Percentiles rank a stretch among this genome's conserved stretches.
Evolutionary conservation across 2,113 vertebrate species (phyloP).

Genomic region (Monopterus albus): DNA sequence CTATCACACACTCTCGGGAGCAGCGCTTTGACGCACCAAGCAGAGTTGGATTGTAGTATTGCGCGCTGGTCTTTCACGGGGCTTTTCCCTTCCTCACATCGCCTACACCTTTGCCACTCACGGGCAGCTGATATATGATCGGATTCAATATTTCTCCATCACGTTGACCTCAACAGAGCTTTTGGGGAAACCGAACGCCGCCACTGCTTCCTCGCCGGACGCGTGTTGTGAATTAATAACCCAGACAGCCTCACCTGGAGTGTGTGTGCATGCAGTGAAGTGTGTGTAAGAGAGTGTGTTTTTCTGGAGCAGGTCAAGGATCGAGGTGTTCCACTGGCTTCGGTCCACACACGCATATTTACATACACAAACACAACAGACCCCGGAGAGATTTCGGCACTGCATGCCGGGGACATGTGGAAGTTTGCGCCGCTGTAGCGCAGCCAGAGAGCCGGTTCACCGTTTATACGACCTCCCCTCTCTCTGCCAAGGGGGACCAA

Average conservation of each 20-base stretch:
- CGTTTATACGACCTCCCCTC: conserved; percentile 48
- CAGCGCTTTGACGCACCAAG: conserved; percentile 77
- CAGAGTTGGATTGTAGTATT: conserved; percentile 73
- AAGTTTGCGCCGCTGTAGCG: conserved; percentile 80
- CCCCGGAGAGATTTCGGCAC: conserved; percentile 64
- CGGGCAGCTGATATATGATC: conserved; percentile 48
- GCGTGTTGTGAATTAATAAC: conserved; percentile 78
- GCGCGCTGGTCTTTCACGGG: conserved; percentile 66
- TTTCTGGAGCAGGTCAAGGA: conserved; percentile 41
- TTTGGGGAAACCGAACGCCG: conserved; percentile 29
- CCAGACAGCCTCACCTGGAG: conserved; percentile 73
- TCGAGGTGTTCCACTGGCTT: conserved; percentile 42
- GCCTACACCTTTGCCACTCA: conserved; percentile 18
- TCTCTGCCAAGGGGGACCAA: conserved; percentile 33
- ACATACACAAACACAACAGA: conserved; percentile 21
- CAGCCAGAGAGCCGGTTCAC: conserved; percentile 64
- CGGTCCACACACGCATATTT: conserved; percentile 14
- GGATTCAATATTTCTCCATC: conserved; percentile 55
- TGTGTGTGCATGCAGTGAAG: conserved; percentile 21
- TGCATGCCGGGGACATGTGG: conserved; percentile 79
- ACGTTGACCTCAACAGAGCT: conserved; percentile 63
- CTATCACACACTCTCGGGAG: conserved; percentile 59
- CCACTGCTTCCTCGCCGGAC: conserved; percentile 50
- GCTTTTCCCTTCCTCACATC: conserved; percentile 42
- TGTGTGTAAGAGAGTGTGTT: conserved; percentile 46